These are phyloP conservation scores for Thaumetopoea pityocampa DNA, from an alignment of 1,140 invertebrate genomes.

Conservation along the genomic window DNA sequence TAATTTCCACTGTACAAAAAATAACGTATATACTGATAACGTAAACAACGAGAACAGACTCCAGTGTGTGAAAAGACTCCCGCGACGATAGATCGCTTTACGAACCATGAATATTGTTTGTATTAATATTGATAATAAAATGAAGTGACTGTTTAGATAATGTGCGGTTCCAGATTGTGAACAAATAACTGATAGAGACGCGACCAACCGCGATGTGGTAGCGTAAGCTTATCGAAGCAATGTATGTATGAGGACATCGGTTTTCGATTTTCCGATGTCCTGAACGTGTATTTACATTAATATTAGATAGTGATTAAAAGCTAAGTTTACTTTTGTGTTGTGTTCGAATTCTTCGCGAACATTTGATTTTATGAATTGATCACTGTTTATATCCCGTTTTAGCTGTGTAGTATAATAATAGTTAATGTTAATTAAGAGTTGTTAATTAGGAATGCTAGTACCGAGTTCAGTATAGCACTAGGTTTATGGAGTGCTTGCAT, in stretches of 20 bases:
- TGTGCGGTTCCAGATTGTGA: constrained; percentile 14
- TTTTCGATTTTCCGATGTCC: not conserved
- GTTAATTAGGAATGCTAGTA: constrained; percentile 10
- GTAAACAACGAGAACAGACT: constrained; percentile 10
- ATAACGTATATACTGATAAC: constrained; percentile 1
- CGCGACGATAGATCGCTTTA: constrained; percentile 11
- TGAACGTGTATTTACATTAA: constrained; percentile 3
- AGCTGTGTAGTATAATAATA: constrained; percentile 5
- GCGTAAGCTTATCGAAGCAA: constrained; percentile 10
- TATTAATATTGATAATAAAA: constrained; percentile 13
- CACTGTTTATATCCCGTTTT: constrained; percentile 13
- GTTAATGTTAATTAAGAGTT: not conserved
- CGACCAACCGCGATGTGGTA: constrained; percentile 10
- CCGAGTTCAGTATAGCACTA: constrained; percentile 1
- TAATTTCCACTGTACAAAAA: no score
- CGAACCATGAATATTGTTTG: constrained; percentile 11
- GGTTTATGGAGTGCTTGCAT: no score
- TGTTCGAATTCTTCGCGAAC: constrained; percentile 8
- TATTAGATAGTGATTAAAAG: constrained; percentile 9
- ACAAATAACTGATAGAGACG: constrained; percentile 10
- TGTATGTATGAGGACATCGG: constrained; percentile 6
- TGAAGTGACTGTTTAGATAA: constrained; percentile 12
- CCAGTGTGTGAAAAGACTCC: constrained; percentile 15
- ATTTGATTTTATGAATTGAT: constrained; percentile 12
- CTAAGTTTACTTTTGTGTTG: constrained; percentile 9